These are phyloP conservation scores for Calidris pygmaea DNA, from an alignment of 2,113 vertebrate genomes.

Conservation along the genomic window DNA sequence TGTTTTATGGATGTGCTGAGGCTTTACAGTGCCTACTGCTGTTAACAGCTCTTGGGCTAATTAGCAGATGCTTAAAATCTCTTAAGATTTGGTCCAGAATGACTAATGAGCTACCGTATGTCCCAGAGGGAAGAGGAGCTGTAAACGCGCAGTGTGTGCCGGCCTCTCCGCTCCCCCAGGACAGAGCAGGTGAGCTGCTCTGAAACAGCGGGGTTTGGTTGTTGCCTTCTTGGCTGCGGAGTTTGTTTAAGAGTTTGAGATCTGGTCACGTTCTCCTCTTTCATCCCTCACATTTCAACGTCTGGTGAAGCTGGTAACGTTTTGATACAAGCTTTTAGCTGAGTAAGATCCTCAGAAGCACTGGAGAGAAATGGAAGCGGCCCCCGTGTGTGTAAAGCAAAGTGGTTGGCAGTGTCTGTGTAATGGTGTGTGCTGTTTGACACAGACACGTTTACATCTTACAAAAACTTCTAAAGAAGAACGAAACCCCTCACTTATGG, in stretches of 20 bases:
- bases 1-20: not conserved
- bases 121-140: not conserved
- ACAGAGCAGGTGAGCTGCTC: not conserved
- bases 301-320: not conserved
- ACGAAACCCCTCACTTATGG: not conserved
- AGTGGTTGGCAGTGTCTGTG: not conserved
- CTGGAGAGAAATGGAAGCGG: not conserved
- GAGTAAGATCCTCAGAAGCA: not conserved
- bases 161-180: not conserved
- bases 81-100: not conserved
- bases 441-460: not conserved
- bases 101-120: not conserved
- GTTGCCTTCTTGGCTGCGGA: not conserved
- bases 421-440: not conserved
- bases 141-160: not conserved
- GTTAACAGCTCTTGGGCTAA: not conserved
- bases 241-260: not conserved
- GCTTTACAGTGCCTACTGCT: not conserved
- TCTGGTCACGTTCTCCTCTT: not conserved
- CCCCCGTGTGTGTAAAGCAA: not conserved
- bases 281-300: not conserved
- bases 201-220: not conserved
- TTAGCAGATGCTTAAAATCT: conserved; percentile 22
- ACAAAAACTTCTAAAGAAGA: not conserved
- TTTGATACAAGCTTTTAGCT: not conserved